Evolutionary conservation across 2,113 vertebrate species (phyloP).

Genomic region (Thalassoma bifasciatum): DNA sequence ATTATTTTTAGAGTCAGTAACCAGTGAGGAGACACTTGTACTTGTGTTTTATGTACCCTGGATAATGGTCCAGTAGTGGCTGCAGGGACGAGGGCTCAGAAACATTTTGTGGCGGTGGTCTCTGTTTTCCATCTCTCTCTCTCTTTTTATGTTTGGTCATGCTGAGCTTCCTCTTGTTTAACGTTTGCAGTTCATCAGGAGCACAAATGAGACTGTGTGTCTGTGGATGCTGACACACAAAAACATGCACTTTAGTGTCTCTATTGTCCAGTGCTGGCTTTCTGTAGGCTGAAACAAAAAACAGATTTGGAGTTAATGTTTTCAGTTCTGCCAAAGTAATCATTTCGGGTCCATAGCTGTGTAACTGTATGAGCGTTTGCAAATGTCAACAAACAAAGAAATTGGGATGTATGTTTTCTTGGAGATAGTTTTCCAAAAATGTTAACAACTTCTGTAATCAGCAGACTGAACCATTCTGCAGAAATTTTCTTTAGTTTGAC

Average conservation of each 20-base stretch:
- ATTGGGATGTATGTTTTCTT: background rate
- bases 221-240: background rate
- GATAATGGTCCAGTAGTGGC: conserved; percentile 29
- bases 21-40: conserved; percentile 12
- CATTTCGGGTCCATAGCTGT: background rate
- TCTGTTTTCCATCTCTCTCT: conserved; percentile 1
- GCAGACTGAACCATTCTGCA: background rate
- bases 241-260: background rate
- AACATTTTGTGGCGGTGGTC: conserved; percentile 30
- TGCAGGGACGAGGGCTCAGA: conserved; percentile 25
- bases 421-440: background rate
- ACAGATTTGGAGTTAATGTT: background rate
- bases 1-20: conserved; percentile 44
- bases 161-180: conserved; percentile 55
- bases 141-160: conserved; percentile 41
- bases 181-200: conserved; percentile 56
- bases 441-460: background rate
- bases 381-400: background rate
- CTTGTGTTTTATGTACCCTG: conserved; percentile 33
- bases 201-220: conserved; percentile 27
- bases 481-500: background rate
- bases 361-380: background rate
- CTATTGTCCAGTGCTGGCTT: conserved; percentile 7
- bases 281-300: background rate
- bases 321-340: background rate